Base-by-base conservation (phyloP, 1,140 invertebrate genomes). In the Neodiprion pinetum region DNA sequence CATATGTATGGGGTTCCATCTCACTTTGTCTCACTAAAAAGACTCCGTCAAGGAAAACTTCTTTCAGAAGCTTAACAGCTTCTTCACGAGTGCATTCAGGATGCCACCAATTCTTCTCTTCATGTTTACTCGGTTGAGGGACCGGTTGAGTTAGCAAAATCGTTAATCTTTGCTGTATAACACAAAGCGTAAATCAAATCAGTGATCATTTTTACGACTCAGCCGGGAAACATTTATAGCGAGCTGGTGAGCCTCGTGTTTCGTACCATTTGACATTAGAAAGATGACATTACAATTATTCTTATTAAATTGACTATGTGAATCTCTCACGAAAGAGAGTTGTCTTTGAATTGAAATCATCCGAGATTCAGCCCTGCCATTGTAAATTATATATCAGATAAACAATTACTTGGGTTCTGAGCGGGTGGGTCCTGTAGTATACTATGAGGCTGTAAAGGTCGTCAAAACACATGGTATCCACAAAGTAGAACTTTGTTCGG, bases 101-200 rank as follows among this genome's bases (percentile, higher is more conserved):
- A 82, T 96, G 94, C 86, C 94, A 98, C 96, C 96, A 98, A 70
- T 95, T 93, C 88, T 96, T 95, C 17, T 91, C 93, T 86, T 96
- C 95, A 81, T 97, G 96, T 81, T 94, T 94, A 77, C 95, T 95
- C 0, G 95, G 95, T 86, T 97, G 96, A 7, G 96, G 96, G 1
- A 97, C 96, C 0, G 96, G 95, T 85, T 96, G 94, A 75, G 91
- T 92, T 0, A 98, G 88, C 1, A 91, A 93, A 67, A 97, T 95
- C 1, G 93, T 90, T 83, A 96, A 96, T 81, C 96, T 94, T 80
- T 93, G 75, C 48, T 77, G 80, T 17, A 67, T 53, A 80, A 70
- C 28, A 68, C 72, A 67, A 73, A 69, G 75, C 66, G 40, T 49
- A 47, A 75, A 71, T 61, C 40, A 21, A 76, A 48, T 61, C 40